phyloP scores from a whole-genome alignment of 2,797 vertebrate genomes.

The Balearica regulorum region DNA sequence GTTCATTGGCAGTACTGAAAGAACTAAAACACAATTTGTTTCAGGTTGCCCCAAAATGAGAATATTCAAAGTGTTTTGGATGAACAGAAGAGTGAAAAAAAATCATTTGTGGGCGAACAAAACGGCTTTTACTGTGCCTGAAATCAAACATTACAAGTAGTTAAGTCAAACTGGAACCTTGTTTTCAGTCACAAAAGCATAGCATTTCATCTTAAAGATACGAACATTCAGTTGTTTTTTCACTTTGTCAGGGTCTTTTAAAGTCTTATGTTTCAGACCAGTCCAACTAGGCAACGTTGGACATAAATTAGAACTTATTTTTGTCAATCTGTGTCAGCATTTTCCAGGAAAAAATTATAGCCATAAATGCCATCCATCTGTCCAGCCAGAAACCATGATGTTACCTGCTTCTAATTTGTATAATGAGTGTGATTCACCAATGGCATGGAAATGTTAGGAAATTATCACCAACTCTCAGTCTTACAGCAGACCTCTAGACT shows the following conservation, averaged over 20 bases:
- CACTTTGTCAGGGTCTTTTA: neutral
- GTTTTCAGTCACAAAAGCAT: neutral
- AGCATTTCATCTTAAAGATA: neutral
- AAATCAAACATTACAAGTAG: neutral
- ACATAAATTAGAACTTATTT: neutral
- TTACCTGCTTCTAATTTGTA: conserved; percentile 46
- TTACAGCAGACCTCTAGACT: neutral
- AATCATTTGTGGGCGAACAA: neutral
- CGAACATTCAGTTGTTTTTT: neutral
- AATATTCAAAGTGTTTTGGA: neutral
- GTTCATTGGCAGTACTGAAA: neutral
- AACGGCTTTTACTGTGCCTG: neutral
- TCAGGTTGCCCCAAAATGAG: neutral
- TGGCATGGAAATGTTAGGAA: neutral
- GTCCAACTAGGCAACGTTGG: neutral
- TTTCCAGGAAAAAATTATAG: neutral
- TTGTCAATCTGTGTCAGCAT: neutral
- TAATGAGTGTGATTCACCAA: conserved; percentile 1
- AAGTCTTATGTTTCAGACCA: neutral
- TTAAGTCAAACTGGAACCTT: neutral
- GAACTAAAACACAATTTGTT: neutral
- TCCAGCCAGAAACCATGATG: neutral
- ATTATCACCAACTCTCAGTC: neutral
- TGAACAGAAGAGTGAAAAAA: neutral
- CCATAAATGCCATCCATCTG: neutral